Percentiles rank a stretch among this genome's conserved stretches.
These are phyloP conservation scores for Notolepis coatsorum DNA, from an alignment of 2,797 vertebrate species.

Conservation along the genomic window DNA sequence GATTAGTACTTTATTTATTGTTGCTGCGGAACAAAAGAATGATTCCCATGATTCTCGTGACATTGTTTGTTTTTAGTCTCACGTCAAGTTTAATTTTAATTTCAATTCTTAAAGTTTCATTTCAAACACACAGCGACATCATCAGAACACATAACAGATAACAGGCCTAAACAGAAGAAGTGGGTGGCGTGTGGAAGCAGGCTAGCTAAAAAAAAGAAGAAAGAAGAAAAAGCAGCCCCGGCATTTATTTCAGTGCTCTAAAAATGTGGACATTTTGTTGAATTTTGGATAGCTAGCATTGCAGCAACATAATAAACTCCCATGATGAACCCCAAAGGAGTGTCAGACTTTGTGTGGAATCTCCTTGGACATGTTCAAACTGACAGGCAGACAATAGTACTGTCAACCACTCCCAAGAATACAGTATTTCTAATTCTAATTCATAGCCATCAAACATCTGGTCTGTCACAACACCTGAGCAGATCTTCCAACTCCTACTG, in stretches of 20 bases:
- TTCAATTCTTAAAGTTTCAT: neutral
- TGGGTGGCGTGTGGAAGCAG: neutral
- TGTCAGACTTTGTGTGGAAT: neutral
- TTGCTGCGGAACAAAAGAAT: too few relatives aligned
- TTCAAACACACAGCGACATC: neutral
- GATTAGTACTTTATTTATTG: too few relatives aligned
- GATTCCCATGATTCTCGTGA: too few relatives aligned
- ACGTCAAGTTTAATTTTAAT: too few relatives aligned
- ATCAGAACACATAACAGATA: neutral
- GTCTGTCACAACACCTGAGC: neutral
- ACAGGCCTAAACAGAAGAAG: neutral
- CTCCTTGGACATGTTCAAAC: neutral
- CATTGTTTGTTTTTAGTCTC: too few relatives aligned
- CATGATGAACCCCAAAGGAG: conserved; percentile 1
- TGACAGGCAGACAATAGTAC: neutral
- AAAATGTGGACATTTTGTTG: neutral
- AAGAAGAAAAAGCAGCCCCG: neutral
- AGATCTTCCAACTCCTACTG: too few relatives aligned
- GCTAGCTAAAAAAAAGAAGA: neutral
- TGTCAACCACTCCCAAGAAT: neutral
- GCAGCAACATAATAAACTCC: neutral
- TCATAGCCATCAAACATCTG: neutral
- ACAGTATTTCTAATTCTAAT: too few relatives aligned
- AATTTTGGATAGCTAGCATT: neutral
- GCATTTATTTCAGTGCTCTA: too few relatives aligned